Evolutionary conservation across 2,797 vertebrate species (phyloP), one percentile per base, ranked within the genome.

Genomic region (Manis javanica): DNA sequence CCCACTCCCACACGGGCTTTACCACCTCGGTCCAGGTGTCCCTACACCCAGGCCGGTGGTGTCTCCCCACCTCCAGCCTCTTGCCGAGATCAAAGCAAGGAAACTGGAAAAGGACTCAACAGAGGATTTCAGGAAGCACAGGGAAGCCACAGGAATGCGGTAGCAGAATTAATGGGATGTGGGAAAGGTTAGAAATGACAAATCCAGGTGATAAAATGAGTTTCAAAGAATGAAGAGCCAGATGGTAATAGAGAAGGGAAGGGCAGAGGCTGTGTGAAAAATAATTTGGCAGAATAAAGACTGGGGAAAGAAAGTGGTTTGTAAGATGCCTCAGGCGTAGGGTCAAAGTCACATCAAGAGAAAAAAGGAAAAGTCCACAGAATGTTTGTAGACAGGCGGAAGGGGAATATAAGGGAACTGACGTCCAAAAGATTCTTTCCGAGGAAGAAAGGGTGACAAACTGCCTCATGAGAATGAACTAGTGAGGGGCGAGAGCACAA

Each of bases 141-240:
- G 31, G 59, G 51, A 81, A 79, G 49, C 15, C 39, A 59, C 68
- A 46, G 37, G 61, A 57, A 46, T 69, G 83, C 57, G 31, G 24
- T 42, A 42, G 68, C 29, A 61, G 34, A 92, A 91, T 90, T 66
- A 90, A 49, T 19, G 7, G 46, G n/a, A 37, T 29, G 11, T 46
- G 39, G 75, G 42, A 87, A 95, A 55, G 9, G 24, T 71, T 68
- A 8, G 3, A 2, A 72, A 91, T 63, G 24, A 59, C 39, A 88
- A 83, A 83, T 37, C 11, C 21, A 77, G 29, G 51, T 91, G 82
- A 87, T 64, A 53, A 86, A 96, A 53, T 34, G 21, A 79, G 31
- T 94, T 92, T 69, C 84, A 39, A 87, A 91, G 51, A 87, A 51
- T 85, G 51, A 63, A 42, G 26, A 71, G n/a, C 49, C 78, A 69